phyloP scores from a whole-genome alignment of 30 jellyfish, hydroid and myxozoan species.

The Cassiopea andromeda region DNA sequence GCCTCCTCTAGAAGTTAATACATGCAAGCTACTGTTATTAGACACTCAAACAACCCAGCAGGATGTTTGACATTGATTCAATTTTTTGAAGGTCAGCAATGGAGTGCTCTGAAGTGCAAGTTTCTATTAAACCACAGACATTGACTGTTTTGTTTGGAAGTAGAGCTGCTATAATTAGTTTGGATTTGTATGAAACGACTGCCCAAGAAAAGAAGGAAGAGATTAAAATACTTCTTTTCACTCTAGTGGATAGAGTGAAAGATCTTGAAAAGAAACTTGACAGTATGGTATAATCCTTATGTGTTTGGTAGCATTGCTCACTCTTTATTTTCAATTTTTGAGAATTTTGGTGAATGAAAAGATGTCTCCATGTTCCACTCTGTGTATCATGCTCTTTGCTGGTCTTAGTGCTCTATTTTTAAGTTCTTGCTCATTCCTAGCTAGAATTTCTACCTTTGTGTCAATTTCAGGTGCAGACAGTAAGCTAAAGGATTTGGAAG shows the following conservation, averaged over 20 bases:
- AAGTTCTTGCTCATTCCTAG: too few relatives aligned
- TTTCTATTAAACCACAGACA: constrained; percentile 35
- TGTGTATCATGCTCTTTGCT: too few relatives aligned
- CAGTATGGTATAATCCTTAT: not conserved
- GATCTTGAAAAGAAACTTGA: constrained; percentile 19
- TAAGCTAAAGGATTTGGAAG: constrained; percentile 30
- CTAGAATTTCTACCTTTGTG: not conserved
- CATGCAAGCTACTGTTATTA: too few relatives aligned
- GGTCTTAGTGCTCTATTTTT: too few relatives aligned
- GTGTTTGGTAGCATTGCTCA: too few relatives aligned
- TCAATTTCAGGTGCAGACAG: constrained; percentile 8
- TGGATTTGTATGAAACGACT: constrained; percentile 62
- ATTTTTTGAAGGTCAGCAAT: constrained; percentile 10
- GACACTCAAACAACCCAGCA: too few relatives aligned
- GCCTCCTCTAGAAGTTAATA: too few relatives aligned
- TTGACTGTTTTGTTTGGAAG: constrained; percentile 38
- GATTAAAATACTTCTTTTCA: constrained; percentile 25
- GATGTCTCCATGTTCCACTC: too few relatives aligned
- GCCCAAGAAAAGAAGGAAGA: constrained; percentile 33
- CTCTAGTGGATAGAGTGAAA: constrained; percentile 8
- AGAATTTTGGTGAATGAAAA: too few relatives aligned
- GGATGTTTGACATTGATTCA: not conserved
- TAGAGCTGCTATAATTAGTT: constrained; percentile 8
- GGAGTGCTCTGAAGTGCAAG: constrained; percentile 23
- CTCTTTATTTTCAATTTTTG: too few relatives aligned